These are phyloP conservation scores for Eristalis tenax DNA, from an alignment of 2,888 invertebrate genomes.

Conservation along the genomic window DNA sequence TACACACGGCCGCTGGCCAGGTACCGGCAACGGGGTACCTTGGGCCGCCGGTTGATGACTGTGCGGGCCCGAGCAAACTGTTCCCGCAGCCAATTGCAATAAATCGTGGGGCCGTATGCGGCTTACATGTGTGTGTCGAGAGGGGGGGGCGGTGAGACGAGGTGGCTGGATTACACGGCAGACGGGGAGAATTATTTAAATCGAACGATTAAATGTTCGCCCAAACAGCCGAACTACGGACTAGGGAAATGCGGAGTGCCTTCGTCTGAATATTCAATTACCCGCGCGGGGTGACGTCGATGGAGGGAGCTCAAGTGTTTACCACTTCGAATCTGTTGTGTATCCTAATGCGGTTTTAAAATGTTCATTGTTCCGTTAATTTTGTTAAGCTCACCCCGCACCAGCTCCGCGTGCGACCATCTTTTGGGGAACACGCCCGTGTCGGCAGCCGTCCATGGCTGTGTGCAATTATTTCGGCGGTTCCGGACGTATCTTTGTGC, in stretches of 20 bases:
- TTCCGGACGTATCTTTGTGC: constrained; percentile 1
- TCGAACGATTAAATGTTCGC: constrained; percentile 69
- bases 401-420: neutral
- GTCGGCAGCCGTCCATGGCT: constrained; percentile 16
- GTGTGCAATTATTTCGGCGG: constrained; percentile 49
- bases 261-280: constrained; percentile 66
- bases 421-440: neutral
- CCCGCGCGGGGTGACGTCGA: neutral
- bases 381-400: constrained; percentile 32
- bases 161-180: constrained; percentile 6
- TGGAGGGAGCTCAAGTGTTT: constrained; percentile 52
- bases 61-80: neutral
- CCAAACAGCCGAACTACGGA: constrained; percentile 29
- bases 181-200: constrained; percentile 63
- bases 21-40: neutral
- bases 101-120: constrained; percentile 37
- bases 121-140: neutral
- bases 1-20: constrained; percentile 35
- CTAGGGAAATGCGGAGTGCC: constrained; percentile 17
- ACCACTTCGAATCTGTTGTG: constrained; percentile 65
- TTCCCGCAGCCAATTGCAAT: constrained; percentile 52
- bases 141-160: neutral
- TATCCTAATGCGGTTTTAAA: constrained; percentile 67
- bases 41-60: neutral
- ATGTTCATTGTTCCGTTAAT: constrained; percentile 70